Evolutionary conservation across 1,140 invertebrate genomes (phyloP).

Genomic region (Apis florea): DNA sequence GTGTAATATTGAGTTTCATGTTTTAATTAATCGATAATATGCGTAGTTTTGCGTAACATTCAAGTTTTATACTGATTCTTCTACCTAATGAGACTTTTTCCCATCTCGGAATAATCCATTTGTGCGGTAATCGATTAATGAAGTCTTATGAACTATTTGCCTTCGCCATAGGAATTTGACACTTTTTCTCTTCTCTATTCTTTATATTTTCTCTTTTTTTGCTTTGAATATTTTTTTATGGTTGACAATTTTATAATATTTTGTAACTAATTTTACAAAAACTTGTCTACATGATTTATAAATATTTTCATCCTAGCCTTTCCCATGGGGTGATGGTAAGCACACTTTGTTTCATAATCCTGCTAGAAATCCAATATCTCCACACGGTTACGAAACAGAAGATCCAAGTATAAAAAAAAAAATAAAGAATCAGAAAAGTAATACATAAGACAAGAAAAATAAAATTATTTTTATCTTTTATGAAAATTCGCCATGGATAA

Average conservation of each 20-base stretch:
- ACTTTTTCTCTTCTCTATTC: not conserved
- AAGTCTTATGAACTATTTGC: conserved; percentile 48
- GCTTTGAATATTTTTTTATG: not conserved
- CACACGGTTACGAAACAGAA: conserved; percentile 81
- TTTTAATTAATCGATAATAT: conserved; percentile 9
- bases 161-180: conserved; percentile 21
- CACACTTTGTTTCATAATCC: conserved; percentile 83
- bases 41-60: not conserved
- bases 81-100: not conserved
- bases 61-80: conserved; percentile 31
- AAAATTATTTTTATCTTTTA: not conserved
- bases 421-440: conserved; percentile 7
- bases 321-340: conserved; percentile 85
- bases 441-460: not conserved
- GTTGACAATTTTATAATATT: not conserved
- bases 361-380: conserved; percentile 81
- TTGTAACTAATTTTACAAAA: not conserved
- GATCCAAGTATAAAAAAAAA: conserved; percentile 56
- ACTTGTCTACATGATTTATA: conserved; percentile 9
- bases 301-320: conserved; percentile 77
- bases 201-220: not conserved
- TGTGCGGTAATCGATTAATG: conserved; percentile 55
- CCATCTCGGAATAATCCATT: conserved; percentile 39
- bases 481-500: not conserved
- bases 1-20: not conserved